Evolutionary conservation across 2,797 vertebrate species (phyloP).

Genomic region (Lacerta bilineata): DNA sequence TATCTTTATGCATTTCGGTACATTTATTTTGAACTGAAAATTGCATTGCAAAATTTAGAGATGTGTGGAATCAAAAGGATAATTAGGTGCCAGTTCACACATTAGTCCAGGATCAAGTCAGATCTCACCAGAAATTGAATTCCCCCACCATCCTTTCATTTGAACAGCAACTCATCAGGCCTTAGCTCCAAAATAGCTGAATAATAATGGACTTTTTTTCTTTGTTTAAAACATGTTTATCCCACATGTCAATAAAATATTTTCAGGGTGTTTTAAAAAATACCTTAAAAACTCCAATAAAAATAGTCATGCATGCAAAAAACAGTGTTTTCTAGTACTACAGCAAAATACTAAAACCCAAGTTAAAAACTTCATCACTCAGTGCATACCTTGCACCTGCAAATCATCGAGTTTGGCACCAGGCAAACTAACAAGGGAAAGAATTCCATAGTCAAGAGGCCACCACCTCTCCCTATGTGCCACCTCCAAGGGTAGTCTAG

Average conservation of each 20-base stretch:
- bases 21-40: too few relatives aligned
- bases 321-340: not conserved
- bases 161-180: not conserved
- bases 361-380: not conserved
- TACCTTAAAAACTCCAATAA: not conserved
- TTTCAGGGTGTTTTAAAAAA: not conserved
- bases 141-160: too few relatives aligned
- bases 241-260: not conserved
- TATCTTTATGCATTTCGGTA: too few relatives aligned
- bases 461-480: not conserved
- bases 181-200: not conserved
- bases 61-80: too few relatives aligned
- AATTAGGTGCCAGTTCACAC: too few relatives aligned
- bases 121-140: too few relatives aligned
- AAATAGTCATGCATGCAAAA: not conserved
- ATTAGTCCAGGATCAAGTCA: too few relatives aligned
- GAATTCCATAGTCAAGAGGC: not conserved
- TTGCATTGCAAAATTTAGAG: too few relatives aligned
- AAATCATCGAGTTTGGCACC: not conserved
- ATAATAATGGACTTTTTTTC: too few relatives aligned
- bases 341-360: not conserved
- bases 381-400: not conserved
- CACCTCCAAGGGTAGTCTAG: too few relatives aligned
- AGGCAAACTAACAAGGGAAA: not conserved
- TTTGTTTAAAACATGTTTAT: not conserved